Conservation (phyloP, 1,140 invertebrate genomes). For the Ptiloglossa arizonensis region DNA sequence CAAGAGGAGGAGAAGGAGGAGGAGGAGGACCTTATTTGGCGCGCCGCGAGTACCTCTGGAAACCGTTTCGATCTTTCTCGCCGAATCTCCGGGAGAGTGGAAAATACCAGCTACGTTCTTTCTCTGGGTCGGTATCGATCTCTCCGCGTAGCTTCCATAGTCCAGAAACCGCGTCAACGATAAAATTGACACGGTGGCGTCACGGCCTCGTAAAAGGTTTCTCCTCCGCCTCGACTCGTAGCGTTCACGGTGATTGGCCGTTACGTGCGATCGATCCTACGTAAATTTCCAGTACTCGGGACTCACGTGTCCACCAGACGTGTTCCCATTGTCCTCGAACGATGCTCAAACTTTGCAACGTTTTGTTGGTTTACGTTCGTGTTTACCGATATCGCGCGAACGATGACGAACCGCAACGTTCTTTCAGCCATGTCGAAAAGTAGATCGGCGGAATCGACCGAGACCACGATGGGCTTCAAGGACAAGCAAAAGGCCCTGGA, state of each 20-base stretch:
- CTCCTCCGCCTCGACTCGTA: neutral
- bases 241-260: conserved; percentile 16
- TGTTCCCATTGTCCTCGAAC: neutral
- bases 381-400: neutral
- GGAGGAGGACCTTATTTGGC: too few species aligned
- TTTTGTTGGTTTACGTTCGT: too few species aligned
- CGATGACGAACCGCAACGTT: neutral
- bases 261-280: conserved; percentile 25
- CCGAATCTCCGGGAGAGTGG: neutral
- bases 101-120: conserved; percentile 11
- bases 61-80: neutral
- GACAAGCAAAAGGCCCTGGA: conserved; percentile 78
- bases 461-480: conserved; percentile 73
- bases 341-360: neutral
- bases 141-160: conserved; percentile 13
- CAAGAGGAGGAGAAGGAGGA: too few species aligned
- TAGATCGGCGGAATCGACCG: conserved; percentile 52
- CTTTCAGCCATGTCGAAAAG: conserved; percentile 43
- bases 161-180: conserved; percentile 45
- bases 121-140: conserved; percentile 39
- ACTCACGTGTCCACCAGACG: neutral
- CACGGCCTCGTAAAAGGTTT: conserved; percentile 20
- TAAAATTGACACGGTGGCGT: conserved; percentile 45
- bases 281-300: conserved; percentile 1
- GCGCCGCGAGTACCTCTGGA: neutral